Percentiles rank a stretch among this genome's conserved stretches.
phyloP scores from a whole-genome alignment of 2,113 vertebrate species.

The Leiothrix lutea region DNA sequence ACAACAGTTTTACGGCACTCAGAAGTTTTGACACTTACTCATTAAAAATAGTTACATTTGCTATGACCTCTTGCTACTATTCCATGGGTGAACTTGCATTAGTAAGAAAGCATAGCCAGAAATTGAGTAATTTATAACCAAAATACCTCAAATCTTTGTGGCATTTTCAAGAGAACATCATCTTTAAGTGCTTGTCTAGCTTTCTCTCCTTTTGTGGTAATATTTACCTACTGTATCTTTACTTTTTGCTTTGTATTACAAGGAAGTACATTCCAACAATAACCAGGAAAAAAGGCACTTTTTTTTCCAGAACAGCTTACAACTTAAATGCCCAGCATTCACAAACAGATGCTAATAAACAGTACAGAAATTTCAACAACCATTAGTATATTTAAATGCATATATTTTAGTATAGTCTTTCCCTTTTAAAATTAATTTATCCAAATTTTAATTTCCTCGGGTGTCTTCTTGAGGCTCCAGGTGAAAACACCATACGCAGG shows the following conservation, averaged over 20 bases:
- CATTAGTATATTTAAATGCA: neutral
- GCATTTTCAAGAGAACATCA: neutral
- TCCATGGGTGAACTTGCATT: neutral
- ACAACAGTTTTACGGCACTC: neutral
- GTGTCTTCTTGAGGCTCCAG: neutral
- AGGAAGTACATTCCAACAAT: neutral
- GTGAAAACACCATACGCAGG: neutral
- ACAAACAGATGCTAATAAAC: neutral
- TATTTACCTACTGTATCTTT: neutral
- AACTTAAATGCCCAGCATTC: neutral
- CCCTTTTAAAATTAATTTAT: neutral
- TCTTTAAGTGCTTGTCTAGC: neutral
- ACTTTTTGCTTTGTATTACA: neutral
- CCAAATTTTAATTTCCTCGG: neutral
- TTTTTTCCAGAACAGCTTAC: neutral
- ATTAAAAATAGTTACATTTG: neutral
- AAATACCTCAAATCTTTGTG: neutral
- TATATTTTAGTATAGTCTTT: neutral
- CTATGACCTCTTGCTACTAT: neutral
- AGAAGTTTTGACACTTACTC: neutral
- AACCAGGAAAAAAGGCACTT: neutral
- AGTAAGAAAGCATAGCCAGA: neutral
- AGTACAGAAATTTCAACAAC: neutral
- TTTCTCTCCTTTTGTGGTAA: neutral
- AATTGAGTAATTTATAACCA: neutral